phyloP scores from a whole-genome alignment of 2,113 vertebrate genomes.

The Suncus etruscus region DNA sequence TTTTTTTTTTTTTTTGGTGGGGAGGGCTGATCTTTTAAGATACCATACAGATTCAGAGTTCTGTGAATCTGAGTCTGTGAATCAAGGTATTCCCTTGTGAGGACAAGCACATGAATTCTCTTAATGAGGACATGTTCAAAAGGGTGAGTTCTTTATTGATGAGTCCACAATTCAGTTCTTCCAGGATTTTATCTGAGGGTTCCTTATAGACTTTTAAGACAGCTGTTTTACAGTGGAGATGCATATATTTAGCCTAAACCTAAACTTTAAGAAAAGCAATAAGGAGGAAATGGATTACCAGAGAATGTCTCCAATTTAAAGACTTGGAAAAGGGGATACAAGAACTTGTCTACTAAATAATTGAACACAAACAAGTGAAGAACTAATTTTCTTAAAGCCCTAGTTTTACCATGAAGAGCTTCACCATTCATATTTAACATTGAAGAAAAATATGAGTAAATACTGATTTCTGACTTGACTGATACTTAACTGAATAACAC shows the following conservation, averaged over 20 bases:
- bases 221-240: conserved; percentile 1
- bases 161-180: neutral
- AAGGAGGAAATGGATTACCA: neutral
- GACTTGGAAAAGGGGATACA: neutral
- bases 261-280: neutral
- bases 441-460: conserved; percentile 43
- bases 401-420: rapidly evolving
- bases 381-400: neutral
- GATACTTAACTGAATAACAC: conserved; percentile 73
- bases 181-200: neutral
- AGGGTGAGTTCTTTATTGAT: neutral
- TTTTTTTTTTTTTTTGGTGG: no score
- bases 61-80: neutral
- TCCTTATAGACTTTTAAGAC: neutral
- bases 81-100: neutral
- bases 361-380: neutral
- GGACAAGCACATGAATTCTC: neutral
- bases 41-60: neutral
- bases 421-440: neutral
- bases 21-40: neutral
- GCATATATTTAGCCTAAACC: neutral
- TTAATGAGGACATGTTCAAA: conserved; percentile 19
- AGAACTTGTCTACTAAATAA: neutral
- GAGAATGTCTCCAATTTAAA: neutral
- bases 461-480: neutral